These are phyloP conservation scores for Epinotia demarniana DNA, from an alignment of 2,888 invertebrate genomes.

Conservation along the genomic window DNA sequence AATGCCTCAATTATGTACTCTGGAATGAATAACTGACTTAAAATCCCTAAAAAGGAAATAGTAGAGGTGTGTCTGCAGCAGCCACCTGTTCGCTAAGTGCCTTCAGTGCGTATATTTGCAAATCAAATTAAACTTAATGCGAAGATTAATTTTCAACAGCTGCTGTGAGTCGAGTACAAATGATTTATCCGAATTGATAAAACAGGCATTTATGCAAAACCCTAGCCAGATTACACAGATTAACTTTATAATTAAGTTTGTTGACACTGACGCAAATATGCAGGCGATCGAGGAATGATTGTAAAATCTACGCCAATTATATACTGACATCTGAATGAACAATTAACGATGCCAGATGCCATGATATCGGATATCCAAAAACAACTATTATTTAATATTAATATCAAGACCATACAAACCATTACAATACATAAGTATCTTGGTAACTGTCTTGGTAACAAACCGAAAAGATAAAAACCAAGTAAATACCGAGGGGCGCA, in stretches of 20 bases:
- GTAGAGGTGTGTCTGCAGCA: background rate
- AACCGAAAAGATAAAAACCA: conserved; percentile 5
- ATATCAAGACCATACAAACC: conserved; percentile 2
- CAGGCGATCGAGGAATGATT: conserved; percentile 6
- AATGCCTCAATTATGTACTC: conserved; percentile 1
- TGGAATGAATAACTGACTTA: background rate
- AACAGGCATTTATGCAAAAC: conserved; percentile 60
- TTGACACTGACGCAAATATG: conserved; percentile 24
- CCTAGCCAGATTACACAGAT: conserved; percentile 52
- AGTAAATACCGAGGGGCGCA: conserved; percentile 22
- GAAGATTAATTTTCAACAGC: conserved; percentile 67
- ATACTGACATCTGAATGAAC: conserved; percentile 17
- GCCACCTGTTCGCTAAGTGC: conserved; percentile 6
- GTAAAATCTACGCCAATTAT: conserved; percentile 21
- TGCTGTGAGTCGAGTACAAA: conserved; percentile 61
- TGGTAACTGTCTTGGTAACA: background rate
- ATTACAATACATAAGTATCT: background rate
- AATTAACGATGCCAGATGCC: background rate
- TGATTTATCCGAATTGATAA: conserved; percentile 70
- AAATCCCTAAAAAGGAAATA: background rate
- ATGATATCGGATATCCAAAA: background rate
- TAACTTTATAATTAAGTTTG: conserved; percentile 55
- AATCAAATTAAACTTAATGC: conserved; percentile 70
- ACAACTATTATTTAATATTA: background rate
- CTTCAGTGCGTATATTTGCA: conserved; percentile 65